Evolutionary conservation across 2,888 invertebrate genomes (phyloP), one percentile per base, ranked within the genome.

Genomic region (Leptarthrus brevirostris): DNA sequence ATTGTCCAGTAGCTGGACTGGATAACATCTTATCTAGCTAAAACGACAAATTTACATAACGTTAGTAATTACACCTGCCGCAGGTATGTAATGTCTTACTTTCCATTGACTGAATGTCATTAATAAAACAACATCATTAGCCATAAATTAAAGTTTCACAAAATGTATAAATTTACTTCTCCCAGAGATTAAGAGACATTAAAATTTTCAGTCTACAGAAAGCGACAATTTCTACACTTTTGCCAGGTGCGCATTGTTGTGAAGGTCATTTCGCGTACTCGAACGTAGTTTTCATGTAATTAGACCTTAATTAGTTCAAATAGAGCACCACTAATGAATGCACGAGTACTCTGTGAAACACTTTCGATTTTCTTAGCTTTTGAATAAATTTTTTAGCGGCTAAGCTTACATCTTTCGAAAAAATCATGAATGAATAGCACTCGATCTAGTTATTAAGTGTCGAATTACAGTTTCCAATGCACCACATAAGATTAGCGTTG

Each of bases 221-320:
- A 56, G 56, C 56, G 56, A 56, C 56, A 56, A n/a, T 56, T 56
- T 56, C 56, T 56, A 30, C 34, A 56, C 16, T 24, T 10, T 56
- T 26, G 16, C 16, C 56, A 26, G 16, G 16, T 26, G 30, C 24
- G 24, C 56, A 16, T 34, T 10, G 56, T 16, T 56, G 56, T 24
- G 56, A 56, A 56, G 56, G 56, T 56, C 56, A 56, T 30, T 16
- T 14, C 44, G 44, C 16, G 56, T 16, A 16, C 18, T n/a, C 30
- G n/a, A n/a, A n/a, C n/a, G n/a, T n/a, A n/a, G n/a, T 56, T 56
- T 56, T 56, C 56, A 6, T 16, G 30, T 56, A 56, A 56, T 56
- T 56, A 30, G 56, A 56, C 16, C 24, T 16, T 26, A 24, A 24
- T 14, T 56, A 56, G 16, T 56, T 56, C 34, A 56, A 56, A n/a